phyloP scores from a whole-genome alignment of 2,797 vertebrate species.

The Enteromius fasciolatus region DNA sequence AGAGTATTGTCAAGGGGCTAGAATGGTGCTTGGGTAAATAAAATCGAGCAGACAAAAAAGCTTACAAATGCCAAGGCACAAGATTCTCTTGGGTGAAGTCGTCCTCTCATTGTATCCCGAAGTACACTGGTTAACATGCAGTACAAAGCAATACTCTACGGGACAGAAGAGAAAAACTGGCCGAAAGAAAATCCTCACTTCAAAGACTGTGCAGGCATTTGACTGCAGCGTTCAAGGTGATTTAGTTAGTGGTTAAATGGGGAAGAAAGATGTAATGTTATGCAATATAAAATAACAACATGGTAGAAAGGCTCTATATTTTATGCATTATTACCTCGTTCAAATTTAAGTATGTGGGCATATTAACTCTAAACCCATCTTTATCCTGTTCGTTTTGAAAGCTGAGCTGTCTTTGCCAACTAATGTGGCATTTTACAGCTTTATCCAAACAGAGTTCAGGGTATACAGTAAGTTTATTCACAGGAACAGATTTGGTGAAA shows the following conservation, averaged over 20 bases:
- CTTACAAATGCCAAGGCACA: neutral
- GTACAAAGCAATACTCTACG: constrained; percentile 18
- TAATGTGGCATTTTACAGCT: neutral
- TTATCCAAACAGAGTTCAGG: neutral
- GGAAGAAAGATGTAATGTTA: constrained; percentile 8
- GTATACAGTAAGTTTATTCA: neutral
- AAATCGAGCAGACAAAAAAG: constrained; percentile 21
- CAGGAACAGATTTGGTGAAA: neutral
- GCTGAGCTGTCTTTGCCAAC: neutral
- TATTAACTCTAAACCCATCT: constrained; percentile 10
- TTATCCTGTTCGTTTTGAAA: constrained; percentile 13
- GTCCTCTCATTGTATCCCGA: neutral
- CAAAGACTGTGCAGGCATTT: constrained; percentile 24
- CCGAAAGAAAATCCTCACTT: constrained; percentile 12
- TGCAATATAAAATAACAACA: constrained; percentile 17
- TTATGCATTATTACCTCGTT: constrained; percentile 10
- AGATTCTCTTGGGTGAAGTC: constrained; percentile 7
- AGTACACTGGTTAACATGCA: constrained; percentile 37
- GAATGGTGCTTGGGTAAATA: constrained; percentile 21
- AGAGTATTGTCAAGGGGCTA: neutral
- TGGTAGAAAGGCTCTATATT: neutral
- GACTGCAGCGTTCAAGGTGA: constrained; percentile 26
- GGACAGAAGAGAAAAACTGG: constrained; percentile 7
- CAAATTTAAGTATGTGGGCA: neutral
- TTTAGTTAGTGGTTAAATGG: constrained; percentile 27